Evolutionary conservation across 1,140 invertebrate genomes (phyloP).

Genomic region (Conus ventricosus): DNA sequence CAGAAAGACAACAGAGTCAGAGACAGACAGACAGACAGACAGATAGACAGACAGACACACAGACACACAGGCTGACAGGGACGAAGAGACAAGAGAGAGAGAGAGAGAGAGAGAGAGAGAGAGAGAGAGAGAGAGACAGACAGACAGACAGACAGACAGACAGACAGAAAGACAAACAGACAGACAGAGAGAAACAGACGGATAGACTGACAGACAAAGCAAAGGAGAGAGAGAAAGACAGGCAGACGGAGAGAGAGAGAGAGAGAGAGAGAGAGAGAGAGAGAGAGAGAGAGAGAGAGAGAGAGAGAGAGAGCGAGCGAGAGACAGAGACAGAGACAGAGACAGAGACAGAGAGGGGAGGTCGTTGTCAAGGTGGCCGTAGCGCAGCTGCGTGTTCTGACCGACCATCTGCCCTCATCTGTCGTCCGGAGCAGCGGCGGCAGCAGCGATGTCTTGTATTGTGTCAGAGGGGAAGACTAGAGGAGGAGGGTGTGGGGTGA

Average conservation of each 20-base stretch:
- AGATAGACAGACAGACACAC: too few species aligned
- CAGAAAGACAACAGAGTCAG: background rate
- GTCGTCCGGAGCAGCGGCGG: too few species aligned
- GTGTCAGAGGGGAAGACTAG: too few species aligned
- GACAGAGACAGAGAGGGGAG: background rate
- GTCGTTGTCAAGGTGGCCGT: too few species aligned
- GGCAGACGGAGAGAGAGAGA: background rate
- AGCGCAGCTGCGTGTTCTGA: too few species aligned
- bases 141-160: background rate
- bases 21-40: background rate
- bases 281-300: background rate
- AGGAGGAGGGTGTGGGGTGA: too few species aligned
- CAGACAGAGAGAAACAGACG: background rate
- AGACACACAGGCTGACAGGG: too few species aligned
- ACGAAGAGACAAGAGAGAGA: background rate
- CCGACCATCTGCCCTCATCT: too few species aligned
- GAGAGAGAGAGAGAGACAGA: background rate
- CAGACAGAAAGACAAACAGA: background rate
- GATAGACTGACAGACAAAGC: too few species aligned
- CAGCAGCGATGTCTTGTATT: too few species aligned
- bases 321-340: background rate
- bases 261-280: background rate
- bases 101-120: constrained; percentile 5
- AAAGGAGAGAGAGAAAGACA: background rate
- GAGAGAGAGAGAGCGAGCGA: background rate